Evolutionary conservation across 2,888 invertebrate species (phyloP), one percentile per base, ranked within the genome.

Genomic region (Fabriciana adippe): DNA sequence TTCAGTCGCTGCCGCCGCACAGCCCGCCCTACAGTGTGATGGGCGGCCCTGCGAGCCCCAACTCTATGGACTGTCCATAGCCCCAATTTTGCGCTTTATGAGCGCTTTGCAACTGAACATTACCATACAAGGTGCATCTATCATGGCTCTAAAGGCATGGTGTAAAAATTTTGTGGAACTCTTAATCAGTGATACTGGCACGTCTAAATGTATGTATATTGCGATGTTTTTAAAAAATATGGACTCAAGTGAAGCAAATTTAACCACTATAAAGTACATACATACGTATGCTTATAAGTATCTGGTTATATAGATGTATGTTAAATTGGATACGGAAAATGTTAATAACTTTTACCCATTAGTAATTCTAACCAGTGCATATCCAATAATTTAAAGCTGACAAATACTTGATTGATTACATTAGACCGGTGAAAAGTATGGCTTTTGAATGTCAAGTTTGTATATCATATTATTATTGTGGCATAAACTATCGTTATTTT

Each of bases 11-110:
- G 84, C 94, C 95, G 63, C 94, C 95, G 62, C 95, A 95, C 91
- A 95, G 95, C 82, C 95, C 95, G 47, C 94, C 95, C 18, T 95
- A 95, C 89, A 94, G 95, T 87, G 93, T 95, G 67, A 95, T 95
- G 78, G 93, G 93, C 15, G 94, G 94, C 64, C 94, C 94, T 11
- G 94, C 94, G 71, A 95, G 95, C 81, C 95, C 96, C 15, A 95
- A 95, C 76, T 95, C 95, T 26, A 93, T 96, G 86, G 96, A 96
- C 82, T 96, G 96, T 85, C 94, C 95, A 92, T 95, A 95, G 95
- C 92, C 82, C 50, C 84, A 81, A 79, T 87, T 89, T 74, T 87
- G 88, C 91, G 88, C 89, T 69, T 88, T 87, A 83, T 86, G 83
- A 88, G 89, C 90, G 88, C 86, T 75, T 15, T 75, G 68, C 73